These are phyloP conservation scores for Cylas formicarius DNA, from an alignment of 1,140 invertebrate species.

Conservation along the genomic window DNA sequence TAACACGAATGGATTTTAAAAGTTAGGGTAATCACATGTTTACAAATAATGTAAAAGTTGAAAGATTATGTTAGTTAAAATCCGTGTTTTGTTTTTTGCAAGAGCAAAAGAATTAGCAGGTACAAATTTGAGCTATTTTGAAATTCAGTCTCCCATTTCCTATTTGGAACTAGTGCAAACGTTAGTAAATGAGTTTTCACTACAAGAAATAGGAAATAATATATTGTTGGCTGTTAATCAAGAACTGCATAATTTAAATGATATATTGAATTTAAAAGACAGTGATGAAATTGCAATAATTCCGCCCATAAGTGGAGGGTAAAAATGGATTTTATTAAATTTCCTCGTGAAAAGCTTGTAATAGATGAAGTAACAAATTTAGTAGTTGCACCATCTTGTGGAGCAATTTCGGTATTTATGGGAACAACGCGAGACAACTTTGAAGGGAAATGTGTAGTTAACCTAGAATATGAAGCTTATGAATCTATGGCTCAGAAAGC, in stretches of 20 bases:
- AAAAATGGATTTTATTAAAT: conserved; percentile 53
- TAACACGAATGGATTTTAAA: too few species aligned
- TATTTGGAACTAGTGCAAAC: conserved; percentile 50
- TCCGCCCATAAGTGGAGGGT: conserved; percentile 81
- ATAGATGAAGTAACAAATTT: conserved; percentile 59
- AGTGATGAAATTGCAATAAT: conserved; percentile 78
- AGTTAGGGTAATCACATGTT: too few species aligned
- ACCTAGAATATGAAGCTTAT: conserved; percentile 90
- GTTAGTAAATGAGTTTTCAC: conserved; percentile 54
- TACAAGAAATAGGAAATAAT: conserved; percentile 60
- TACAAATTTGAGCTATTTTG: conserved; percentile 46
- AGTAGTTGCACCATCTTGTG: conserved; percentile 67
- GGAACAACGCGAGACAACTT: conserved; percentile 89
- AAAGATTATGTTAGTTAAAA: conserved; percentile 33
- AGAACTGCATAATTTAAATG: conserved; percentile 55
- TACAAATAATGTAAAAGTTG: too few species aligned
- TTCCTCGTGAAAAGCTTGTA: conserved; percentile 61
- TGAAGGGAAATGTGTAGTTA: conserved; percentile 73
- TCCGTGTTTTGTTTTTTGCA: conserved; percentile 79
- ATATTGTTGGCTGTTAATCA: conserved; percentile 77
- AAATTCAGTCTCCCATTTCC: conserved; percentile 45
- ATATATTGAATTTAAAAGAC: conserved; percentile 48
- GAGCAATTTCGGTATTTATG: conserved; percentile 82
- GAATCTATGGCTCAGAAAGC: conserved; percentile 82
- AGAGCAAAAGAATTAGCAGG: conserved; percentile 75